phyloP scores from a whole-genome alignment of 2,113 vertebrate genomes.

The Mormyrus lacerda region DNA sequence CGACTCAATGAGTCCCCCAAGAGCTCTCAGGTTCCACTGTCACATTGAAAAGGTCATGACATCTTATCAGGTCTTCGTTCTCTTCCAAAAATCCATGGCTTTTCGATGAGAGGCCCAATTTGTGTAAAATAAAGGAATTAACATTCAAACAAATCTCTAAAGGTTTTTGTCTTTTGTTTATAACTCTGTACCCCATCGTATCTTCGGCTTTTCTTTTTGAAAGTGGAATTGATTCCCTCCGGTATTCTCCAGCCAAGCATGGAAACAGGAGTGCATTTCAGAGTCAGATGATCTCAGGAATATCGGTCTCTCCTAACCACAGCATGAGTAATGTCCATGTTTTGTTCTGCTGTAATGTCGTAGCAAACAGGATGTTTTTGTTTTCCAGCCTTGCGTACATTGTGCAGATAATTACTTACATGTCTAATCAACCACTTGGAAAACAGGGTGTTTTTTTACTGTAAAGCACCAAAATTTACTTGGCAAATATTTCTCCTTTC shows the following conservation, averaged over 20 bases:
- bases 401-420: neutral
- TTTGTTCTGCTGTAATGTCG: neutral
- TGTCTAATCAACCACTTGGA: neutral
- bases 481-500: neutral
- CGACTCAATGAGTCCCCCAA: neutral
- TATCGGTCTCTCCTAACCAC: neutral
- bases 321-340: neutral
- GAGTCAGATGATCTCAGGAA: neutral
- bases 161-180: neutral
- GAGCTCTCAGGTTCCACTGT: neutral
- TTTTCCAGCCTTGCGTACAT: neutral
- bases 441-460: neutral
- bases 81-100: neutral
- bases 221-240: neutral
- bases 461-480: neutral
- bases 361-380: neutral
- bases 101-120: neutral
- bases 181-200: neutral
- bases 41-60: conserved; percentile 23
- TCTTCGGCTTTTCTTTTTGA: neutral
- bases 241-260: neutral
- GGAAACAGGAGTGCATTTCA: neutral
- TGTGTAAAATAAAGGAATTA: neutral
- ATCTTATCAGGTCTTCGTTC: neutral
- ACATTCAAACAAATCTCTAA: neutral